phyloP scores from a whole-genome alignment of 2,888 invertebrate species.

The Himalopsyche anomala region DNA sequence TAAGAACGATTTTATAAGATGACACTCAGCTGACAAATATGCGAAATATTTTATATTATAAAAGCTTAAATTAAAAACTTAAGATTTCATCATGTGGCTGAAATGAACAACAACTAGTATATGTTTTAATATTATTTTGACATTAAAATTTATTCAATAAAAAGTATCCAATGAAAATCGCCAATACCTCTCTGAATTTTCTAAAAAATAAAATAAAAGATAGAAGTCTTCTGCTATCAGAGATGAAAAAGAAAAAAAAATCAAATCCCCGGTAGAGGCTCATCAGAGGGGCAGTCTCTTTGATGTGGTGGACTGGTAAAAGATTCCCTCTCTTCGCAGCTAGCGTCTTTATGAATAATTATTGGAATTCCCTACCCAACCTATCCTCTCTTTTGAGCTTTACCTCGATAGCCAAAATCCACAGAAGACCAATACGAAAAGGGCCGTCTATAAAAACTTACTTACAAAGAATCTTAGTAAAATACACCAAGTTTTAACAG shows the following conservation, averaged over 20 bases:
- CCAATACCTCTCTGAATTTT: constrained; percentile 45
- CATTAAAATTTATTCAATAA: neutral
- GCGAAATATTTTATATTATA: too few relatives aligned
- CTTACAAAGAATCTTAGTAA: neutral
- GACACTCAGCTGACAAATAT: too few relatives aligned
- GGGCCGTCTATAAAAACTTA: neutral
- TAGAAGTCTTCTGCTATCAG: constrained; percentile 47
- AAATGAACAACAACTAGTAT: too few relatives aligned
- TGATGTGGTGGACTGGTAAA: constrained; percentile 55
- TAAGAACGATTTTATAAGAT: too few relatives aligned
- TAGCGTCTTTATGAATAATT: constrained; percentile 61
- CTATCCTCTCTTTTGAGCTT: constrained; percentile 56
- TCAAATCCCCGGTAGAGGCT: constrained; percentile 1
- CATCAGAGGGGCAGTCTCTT: constrained; percentile 50
- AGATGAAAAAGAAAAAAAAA: constrained; percentile 6
- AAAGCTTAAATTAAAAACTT: too few relatives aligned
- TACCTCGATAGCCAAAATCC: constrained; percentile 41
- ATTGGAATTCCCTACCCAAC: constrained; percentile 58
- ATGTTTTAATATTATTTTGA: too few relatives aligned
- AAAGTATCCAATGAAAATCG: neutral
- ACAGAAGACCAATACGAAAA: constrained; percentile 44
- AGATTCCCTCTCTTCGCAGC: constrained; percentile 20
- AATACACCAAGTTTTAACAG: neutral
- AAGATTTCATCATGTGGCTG: too few relatives aligned
- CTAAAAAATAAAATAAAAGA: constrained; percentile 49